A percentile compares a stretch with the other conserved stretches of the same genome.
Conservation (phyloP, 2,797 vertebrate species). For the Mormyrus hasselquistii region DNA sequence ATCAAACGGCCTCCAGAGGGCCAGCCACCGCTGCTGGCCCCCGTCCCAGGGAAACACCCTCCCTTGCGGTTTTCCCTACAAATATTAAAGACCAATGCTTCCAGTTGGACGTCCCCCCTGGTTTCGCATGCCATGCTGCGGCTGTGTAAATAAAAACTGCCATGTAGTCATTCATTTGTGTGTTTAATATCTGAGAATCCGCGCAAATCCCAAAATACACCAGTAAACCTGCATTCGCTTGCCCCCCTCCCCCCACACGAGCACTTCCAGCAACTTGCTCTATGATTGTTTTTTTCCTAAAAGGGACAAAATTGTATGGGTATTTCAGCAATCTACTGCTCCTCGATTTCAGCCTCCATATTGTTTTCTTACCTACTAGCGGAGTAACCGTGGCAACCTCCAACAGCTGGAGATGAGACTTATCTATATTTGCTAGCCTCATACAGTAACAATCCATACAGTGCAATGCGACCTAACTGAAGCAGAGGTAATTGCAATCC, state of each 20-base stretch:
- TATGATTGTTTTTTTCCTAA: slow-evolving; percentile 8
- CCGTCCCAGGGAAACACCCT: slow-evolving; percentile 65
- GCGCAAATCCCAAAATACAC: slow-evolving; percentile 44
- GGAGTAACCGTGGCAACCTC: background rate
- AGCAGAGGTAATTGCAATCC: background rate
- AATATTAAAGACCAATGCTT: slow-evolving; percentile 76
- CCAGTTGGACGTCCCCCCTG: slow-evolving; percentile 51
- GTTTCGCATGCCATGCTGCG: slow-evolving; percentile 66
- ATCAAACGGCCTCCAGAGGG: slow-evolving; percentile 55
- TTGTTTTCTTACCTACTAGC: background rate
- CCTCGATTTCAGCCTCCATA: background rate
- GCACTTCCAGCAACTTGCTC: slow-evolving; percentile 21
- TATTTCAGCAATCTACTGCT: background rate
- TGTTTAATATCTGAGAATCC: slow-evolving; percentile 51
- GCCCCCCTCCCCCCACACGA: background rate
- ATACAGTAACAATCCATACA: background rate
- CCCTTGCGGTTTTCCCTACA: slow-evolving; percentile 68
- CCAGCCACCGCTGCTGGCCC: slow-evolving; percentile 48
- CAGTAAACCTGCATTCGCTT: slow-evolving; percentile 33
- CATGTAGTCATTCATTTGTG: slow-evolving; percentile 46
- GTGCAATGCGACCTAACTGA: background rate
- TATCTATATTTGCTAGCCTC: background rate
- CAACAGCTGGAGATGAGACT: background rate
- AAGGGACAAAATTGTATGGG: background rate
- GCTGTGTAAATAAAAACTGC: slow-evolving; percentile 59